These are phyloP conservation scores for Nipponacmea schrenckii DNA, from an alignment of 2,888 invertebrate genomes.

Conservation along the genomic window DNA sequence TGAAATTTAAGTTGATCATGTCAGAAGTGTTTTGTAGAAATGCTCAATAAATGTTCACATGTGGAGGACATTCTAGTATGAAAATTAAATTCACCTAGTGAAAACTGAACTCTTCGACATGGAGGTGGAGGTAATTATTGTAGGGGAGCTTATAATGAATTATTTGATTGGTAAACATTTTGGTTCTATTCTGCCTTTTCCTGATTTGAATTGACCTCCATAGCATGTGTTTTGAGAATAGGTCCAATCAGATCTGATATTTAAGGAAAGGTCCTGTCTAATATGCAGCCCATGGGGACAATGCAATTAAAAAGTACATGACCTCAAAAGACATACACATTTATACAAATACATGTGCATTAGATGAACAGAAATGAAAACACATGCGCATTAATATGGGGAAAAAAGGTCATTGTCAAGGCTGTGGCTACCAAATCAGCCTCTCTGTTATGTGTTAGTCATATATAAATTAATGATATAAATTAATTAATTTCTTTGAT, in stretches of 20 bases:
- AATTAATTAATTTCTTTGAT: no score
- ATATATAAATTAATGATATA: no score
- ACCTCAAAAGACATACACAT: no score
- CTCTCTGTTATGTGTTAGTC: no score
- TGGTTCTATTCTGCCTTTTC: background rate
- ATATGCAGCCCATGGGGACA: no score
- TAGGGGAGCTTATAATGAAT: background rate
- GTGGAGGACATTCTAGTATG: background rate
- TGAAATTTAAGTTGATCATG: background rate
- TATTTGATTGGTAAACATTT: background rate
- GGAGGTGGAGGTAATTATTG: conserved; percentile 4
- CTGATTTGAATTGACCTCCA: background rate
- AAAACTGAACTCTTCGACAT: background rate
- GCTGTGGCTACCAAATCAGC: no score
- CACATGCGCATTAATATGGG: no score
- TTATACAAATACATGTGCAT: no score
- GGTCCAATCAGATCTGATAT: conserved; percentile 5
- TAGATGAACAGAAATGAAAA: no score
- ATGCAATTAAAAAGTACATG: no score
- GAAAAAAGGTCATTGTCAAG: no score
- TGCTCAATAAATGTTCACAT: background rate
- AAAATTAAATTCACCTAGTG: background rate
- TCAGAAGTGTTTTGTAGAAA: background rate
- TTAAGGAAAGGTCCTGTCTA: no score
- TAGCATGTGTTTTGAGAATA: background rate